phyloP scores from a whole-genome alignment of 2,113 vertebrate genomes.

The Xiphorhynchus elegans region DNA sequence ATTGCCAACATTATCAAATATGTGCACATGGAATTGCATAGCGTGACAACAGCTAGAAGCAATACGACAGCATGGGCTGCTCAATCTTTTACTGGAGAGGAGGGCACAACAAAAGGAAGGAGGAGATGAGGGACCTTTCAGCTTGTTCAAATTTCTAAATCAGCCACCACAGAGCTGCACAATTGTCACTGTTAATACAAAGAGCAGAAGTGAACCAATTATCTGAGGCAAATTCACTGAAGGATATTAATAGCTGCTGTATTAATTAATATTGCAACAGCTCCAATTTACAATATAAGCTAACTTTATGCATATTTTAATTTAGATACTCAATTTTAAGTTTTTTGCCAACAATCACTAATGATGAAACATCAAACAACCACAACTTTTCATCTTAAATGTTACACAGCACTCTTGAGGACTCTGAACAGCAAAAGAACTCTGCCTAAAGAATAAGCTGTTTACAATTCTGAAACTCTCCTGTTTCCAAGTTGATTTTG shows the following conservation, averaged over 20 bases:
- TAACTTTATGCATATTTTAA: background rate
- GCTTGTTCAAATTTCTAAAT: background rate
- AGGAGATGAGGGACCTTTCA: background rate
- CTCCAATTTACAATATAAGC: background rate
- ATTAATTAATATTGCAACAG: background rate
- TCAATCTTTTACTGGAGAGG: background rate
- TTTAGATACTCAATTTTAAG: background rate
- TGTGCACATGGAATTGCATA: background rate
- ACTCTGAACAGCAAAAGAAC: background rate
- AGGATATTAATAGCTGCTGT: background rate
- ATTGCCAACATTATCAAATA: background rate
- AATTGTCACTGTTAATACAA: background rate
- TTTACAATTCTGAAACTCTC: background rate
- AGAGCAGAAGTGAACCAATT: background rate
- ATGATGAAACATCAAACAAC: background rate
- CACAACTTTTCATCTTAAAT: background rate
- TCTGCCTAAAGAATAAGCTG: background rate
- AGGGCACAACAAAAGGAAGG: background rate
- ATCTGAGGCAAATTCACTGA: background rate
- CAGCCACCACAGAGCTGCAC: background rate
- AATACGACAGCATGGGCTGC: background rate
- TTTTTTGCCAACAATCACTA: background rate
- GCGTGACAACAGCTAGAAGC: background rate
- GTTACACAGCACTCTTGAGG: background rate
- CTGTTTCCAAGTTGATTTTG: background rate